phyloP scores from a whole-genome alignment of 2,113 vertebrate genomes.

The Ceuthmochares aereus region DNA sequence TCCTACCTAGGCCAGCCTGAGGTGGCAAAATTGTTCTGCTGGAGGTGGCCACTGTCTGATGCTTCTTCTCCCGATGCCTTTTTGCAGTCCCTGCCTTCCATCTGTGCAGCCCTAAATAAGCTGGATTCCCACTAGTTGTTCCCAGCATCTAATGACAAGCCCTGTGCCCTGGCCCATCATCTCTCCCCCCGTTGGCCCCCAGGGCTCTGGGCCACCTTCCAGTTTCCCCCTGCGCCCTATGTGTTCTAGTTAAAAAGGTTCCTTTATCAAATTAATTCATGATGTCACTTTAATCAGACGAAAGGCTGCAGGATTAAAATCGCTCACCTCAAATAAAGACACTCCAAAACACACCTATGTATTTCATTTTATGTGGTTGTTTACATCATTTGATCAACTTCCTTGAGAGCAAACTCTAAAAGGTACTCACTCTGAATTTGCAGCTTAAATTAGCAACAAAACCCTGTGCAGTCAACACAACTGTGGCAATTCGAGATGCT shows the following conservation, averaged over 20 bases:
- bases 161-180: neutral
- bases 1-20: fast-evolving
- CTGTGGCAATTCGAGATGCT: neutral
- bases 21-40: neutral
- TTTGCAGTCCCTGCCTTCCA: neutral
- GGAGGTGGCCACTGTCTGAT: neutral
- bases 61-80: fast-evolving
- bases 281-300: neutral
- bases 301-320: neutral
- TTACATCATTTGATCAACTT: neutral
- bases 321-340: neutral
- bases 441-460: neutral
- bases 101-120: neutral
- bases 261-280: neutral
- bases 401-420: neutral
- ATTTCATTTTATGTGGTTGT: constrained; percentile 9
- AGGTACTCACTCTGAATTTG: neutral
- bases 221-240: fast-evolving
- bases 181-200: neutral
- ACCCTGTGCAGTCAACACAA: neutral
- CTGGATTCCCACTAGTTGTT: neutral
- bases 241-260: neutral
- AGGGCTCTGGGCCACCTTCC: neutral
- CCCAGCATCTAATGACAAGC: neutral
- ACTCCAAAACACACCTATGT: neutral